Evolutionary conservation across 2,888 invertebrate genomes (phyloP), one percentile per base, ranked within the genome.

Genomic region (Synergus laeviventris): DNA sequence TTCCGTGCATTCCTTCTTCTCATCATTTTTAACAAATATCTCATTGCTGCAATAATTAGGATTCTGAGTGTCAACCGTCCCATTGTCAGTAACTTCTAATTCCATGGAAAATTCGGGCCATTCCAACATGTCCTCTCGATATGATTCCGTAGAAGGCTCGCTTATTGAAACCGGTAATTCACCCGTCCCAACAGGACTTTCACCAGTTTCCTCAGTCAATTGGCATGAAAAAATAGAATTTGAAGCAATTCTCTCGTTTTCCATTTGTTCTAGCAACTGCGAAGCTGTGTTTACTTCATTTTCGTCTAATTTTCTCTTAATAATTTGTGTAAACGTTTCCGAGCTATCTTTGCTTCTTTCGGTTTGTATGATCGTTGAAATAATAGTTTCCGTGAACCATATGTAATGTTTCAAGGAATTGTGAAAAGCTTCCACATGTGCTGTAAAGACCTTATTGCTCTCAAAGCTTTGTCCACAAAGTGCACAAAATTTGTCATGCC

Each of bases 401-500:
- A 70, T 49, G 31, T 70, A 70, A 70, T 70, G 70, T 31, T 70
- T 49, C n/a, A n/a, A 8, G 0, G 70, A 49, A 70, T 45, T 16
- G 49, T 70, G 70, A 2, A 31, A 12, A 2, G 36, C 31, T 31
- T 49, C n/a, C 3, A 70, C 45, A n/a, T 70, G 70, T 1, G 3
- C 1, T 11, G 31, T 24, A 36, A 70, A 70, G 5, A 9, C 49
- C 9, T 70, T 8, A n/a, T n/a, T 49, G n/a, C 9, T 31, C 9
- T 45, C 11, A n/a, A 70, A 70, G 21, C 2, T 14, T 5, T 24
- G 3, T 24, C n/a, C n/a, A 31, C 87, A 88, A 0, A 88, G 79
- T 0, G 84, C 77, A 56, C 87, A 87, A 11, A 82, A 79, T 38
- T 79, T 76, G 61, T 87, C 87, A 76, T 87, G 87, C 3, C 75